Base-by-base conservation (phyloP, 2,113 vertebrate genomes). In the Calcarius ornatus region DNA sequence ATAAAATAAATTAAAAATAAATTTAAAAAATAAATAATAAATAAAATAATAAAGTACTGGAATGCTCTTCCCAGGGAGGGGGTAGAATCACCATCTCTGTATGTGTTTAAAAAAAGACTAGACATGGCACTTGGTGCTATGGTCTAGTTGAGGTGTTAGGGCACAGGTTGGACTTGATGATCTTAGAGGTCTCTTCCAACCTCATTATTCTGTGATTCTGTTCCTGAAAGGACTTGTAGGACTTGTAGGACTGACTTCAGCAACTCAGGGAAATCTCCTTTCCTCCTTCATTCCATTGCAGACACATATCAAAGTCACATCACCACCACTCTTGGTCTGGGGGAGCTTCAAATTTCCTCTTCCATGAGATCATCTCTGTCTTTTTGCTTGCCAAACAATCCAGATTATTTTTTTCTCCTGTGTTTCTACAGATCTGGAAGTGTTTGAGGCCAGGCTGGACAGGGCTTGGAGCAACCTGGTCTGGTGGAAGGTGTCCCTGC, bases 221-320 rank as follows among this genome's bases (percentile, higher is more conserved):
- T 4, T 31, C 15, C 35, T 72, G 25, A 45, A 71, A 76, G 11
- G 9, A 6, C 3, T 30, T 59, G 16, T 15, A 43, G 28, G 51
- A 57, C 53, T 1, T 21, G 6, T 72, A 16, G 59, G n/a, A n/a
- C 13, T 66, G 24, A 70, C 28, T 63, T 72, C 48, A 86, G 57
- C 25, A 48, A 2, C 31, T n/a, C 3, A 1, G 7, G 11, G 33
- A 71, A 45, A 66, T 56, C 30, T 50, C 9, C 13, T 70, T 28
- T 75, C 13, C 22, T 80, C 27, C 63, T 76, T 76, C 35, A 31
- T 64, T 71, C 35, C 30, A 8, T 30, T 31, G 19, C 5, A 83
- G 47, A 7, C 10, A 2, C 7, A 4, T 1, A 3, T 56, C 48
- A 53, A 71, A 76, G 5, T 47, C 63, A n/a, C 2, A 6, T 47